Conservation (phyloP, 2,797 vertebrate genomes). For the Dendrocincla fuliginosa region DNA sequence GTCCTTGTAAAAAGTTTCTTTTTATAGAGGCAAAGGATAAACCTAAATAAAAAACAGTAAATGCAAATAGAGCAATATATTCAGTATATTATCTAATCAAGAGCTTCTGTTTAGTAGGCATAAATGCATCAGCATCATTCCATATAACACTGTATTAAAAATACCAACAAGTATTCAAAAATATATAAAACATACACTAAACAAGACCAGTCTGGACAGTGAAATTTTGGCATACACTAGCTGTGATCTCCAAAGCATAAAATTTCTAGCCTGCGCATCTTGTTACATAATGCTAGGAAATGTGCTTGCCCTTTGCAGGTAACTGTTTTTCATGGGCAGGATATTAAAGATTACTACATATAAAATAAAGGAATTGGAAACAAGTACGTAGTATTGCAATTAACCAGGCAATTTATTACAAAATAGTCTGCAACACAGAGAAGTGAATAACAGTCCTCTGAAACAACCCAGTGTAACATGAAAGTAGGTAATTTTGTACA, state of each 20-base stretch:
- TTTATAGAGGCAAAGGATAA: background rate
- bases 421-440: background rate
- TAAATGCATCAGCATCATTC: background rate
- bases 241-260: background rate
- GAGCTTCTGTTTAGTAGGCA: background rate
- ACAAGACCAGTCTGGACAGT: background rate
- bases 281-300: background rate
- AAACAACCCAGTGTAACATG: background rate
- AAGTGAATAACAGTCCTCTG: background rate
- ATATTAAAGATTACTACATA: background rate
- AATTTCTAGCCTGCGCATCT: background rate
- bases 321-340: background rate
- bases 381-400: background rate
- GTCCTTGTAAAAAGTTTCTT: background rate
- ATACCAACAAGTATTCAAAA: background rate
- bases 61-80: background rate
- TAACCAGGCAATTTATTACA: constrained; percentile 1
- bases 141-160: background rate
- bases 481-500: background rate
- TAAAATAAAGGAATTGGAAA: background rate
- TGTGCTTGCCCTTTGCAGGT: background rate
- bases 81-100: background rate
- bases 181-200: background rate
- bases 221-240: background rate
- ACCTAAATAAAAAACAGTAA: background rate